Evolutionary conservation across 2,113 vertebrate species (phyloP).

Genomic region (Pachycephala philippinensis): DNA sequence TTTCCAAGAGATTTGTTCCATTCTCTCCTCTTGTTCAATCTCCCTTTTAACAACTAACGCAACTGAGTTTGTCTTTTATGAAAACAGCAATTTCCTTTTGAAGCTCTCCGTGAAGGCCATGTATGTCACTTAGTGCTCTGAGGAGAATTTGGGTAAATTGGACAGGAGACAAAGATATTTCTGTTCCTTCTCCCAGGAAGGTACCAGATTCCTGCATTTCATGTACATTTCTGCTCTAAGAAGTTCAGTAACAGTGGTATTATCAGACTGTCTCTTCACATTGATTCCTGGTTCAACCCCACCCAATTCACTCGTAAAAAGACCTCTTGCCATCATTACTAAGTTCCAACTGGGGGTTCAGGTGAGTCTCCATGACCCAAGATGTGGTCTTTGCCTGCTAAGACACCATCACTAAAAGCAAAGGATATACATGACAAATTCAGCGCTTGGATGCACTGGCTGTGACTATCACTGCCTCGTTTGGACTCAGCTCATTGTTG

Average conservation of each 20-base stretch:
- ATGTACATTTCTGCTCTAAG: neutral
- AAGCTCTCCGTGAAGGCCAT: neutral
- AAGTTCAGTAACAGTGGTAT: neutral
- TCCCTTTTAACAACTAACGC: neutral
- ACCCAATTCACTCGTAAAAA: neutral
- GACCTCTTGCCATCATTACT: neutral
- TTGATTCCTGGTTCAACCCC: neutral
- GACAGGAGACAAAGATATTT: neutral
- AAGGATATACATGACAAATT: neutral
- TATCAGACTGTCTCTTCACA: neutral
- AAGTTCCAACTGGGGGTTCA: neutral
- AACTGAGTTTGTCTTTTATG: neutral
- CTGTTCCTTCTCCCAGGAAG: neutral
- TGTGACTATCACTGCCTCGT: neutral
- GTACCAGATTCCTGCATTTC: neutral
- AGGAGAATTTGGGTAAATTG: neutral
- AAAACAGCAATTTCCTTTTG: neutral
- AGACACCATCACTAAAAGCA: neutral
- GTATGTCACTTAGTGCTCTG: neutral
- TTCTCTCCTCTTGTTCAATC: neutral
- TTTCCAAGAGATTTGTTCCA: neutral
- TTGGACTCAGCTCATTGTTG: fast-evolving
- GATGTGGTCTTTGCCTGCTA: neutral
- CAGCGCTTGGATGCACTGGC: neutral
- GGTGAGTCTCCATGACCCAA: neutral